Conservation (phyloP, 2,113 vertebrate genomes). For the Poecilia latipinna region DNA sequence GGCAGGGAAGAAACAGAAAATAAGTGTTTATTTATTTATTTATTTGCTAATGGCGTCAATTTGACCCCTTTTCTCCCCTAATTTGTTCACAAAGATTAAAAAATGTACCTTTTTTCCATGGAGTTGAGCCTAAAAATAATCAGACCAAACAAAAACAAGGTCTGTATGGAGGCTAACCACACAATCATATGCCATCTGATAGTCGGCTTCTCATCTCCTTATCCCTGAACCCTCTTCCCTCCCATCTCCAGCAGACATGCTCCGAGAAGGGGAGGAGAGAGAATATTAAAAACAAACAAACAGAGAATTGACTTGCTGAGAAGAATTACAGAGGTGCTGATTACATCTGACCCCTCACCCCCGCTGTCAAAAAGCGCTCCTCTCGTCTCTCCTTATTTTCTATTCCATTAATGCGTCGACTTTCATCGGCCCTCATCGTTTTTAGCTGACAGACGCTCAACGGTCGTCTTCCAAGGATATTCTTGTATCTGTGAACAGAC, state of each 20-base stretch:
- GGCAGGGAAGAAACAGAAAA: conserved; percentile 22
- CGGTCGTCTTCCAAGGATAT: conserved; percentile 1
- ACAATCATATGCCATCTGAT: conserved; percentile 67
- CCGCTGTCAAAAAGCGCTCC: conserved; percentile 67
- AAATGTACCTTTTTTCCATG: conserved; percentile 43
- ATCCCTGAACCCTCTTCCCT: conserved; percentile 15
- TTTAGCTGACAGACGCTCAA: conserved; percentile 4
- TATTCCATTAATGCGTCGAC: conserved; percentile 46
- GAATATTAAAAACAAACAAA: conserved; percentile 87
- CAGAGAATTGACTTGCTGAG: conserved; percentile 79
- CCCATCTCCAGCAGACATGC: conserved; percentile 28
- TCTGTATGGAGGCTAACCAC: conserved; percentile 45
- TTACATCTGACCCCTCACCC: conserved; percentile 81
- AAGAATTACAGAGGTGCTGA: conserved; percentile 78
- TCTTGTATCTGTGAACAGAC: neutral
- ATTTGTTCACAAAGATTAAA: conserved; percentile 45
- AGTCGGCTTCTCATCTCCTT: conserved; percentile 57
- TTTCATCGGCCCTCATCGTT: conserved; percentile 5
- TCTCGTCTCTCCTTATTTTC: conserved; percentile 20
- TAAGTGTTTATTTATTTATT: neutral
- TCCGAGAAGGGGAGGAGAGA: conserved; percentile 35
- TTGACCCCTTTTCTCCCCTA: conserved; percentile 31
- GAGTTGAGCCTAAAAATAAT: conserved; percentile 35
- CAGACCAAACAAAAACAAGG: conserved; percentile 50
- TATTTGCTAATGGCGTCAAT: conserved; percentile 36